Percentiles rank a stretch among this genome's conserved stretches.
These are phyloP conservation scores for Sipha flava DNA, from an alignment of 1,140 invertebrate species.

Conservation along the genomic window DNA sequence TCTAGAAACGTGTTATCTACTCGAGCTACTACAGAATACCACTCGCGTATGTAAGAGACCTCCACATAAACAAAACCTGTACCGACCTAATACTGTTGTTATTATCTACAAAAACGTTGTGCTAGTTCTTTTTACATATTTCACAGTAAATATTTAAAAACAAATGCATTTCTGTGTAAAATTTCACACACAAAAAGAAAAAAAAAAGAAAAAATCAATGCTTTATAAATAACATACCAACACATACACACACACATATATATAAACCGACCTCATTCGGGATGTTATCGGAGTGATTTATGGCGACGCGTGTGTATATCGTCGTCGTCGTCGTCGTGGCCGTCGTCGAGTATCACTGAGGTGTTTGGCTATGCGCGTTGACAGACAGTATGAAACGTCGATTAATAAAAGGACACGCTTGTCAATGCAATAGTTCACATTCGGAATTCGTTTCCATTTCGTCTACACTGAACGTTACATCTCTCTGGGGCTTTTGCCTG, in stretches of 20 bases:
- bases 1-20: no score
- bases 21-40: no score
- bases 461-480: neutral
- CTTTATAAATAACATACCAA: no score
- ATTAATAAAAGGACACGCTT: conserved; percentile 12
- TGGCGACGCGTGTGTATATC: neutral
- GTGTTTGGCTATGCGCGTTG: neutral
- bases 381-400: conserved; percentile 13
- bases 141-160: no score
- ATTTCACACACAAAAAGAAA: no score
- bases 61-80: no score
- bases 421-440: conserved; percentile 1
- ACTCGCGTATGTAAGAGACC: no score
- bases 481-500: neutral
- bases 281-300: conserved; percentile 19
- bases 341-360: neutral
- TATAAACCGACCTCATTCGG: neutral
- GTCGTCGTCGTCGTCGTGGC: neutral
- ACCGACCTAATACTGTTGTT: no score
- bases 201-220: no score
- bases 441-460: neutral
- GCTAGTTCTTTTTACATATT: no score
- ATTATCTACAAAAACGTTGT: no score
- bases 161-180: no score
- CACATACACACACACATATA: neutral